Conservation (phyloP, 1,140 invertebrate species). For the Macrosteles quadrilineatus region DNA sequence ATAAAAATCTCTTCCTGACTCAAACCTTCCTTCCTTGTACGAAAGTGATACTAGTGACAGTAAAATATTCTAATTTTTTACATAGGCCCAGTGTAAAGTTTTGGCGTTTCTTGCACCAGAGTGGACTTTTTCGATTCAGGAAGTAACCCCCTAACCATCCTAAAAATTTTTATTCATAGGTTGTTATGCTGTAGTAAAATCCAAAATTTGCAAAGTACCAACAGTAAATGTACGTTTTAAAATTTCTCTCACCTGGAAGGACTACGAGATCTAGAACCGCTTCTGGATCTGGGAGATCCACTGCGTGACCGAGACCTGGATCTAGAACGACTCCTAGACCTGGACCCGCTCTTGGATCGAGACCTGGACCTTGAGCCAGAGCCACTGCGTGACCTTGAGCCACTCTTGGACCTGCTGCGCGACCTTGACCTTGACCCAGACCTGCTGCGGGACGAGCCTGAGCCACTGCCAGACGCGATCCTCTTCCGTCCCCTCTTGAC, state of each 20-base stretch:
- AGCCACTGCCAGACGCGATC: slow-evolving; percentile 46
- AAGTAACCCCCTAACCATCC: no score
- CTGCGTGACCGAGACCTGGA: slow-evolving; percentile 29
- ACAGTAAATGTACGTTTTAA: no score
- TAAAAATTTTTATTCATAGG: no score
- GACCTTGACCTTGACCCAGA: slow-evolving; percentile 39
- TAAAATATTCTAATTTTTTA: no score
- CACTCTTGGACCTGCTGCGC: slow-evolving; percentile 42
- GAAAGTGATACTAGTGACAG: no score
- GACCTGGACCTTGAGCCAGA: slow-evolving; percentile 28
- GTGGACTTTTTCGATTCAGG: no score
- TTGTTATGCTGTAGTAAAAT: no score
- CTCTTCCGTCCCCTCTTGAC: slow-evolving; percentile 52
- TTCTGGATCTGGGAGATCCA: slow-evolving; percentile 40
- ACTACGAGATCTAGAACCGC: slow-evolving; percentile 38
- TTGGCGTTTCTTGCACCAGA: no score
- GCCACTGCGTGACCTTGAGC: slow-evolving; percentile 43
- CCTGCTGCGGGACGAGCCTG: slow-evolving; percentile 37
- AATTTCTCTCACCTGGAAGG: slow-evolving; percentile 35
- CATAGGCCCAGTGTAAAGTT: no score
- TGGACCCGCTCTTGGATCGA: slow-evolving; percentile 41
- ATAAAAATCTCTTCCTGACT: no score
- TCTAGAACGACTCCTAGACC: slow-evolving; percentile 32
- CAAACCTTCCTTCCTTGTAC: no score
- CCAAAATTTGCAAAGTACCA: no score